phyloP scores from a whole-genome alignment of 2,888 invertebrate species.

The Steinernema scapterisci region DNA sequence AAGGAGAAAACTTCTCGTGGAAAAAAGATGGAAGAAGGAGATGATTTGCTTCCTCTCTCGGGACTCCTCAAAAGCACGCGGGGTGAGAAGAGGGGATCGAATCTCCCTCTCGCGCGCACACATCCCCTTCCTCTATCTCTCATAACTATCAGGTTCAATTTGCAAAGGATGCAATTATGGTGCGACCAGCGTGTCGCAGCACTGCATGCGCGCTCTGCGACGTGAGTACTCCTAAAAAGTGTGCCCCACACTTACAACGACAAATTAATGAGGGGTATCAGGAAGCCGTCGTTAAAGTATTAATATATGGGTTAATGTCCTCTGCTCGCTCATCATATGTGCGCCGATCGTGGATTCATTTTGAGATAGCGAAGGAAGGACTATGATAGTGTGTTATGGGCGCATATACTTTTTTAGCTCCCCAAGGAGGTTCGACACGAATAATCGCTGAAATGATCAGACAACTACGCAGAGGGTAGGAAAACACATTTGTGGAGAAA shows the following conservation, averaged over 20 bases:
- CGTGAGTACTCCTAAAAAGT: no score
- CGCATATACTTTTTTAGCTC: no score
- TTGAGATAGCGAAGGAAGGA: no score
- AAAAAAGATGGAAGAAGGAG: background rate
- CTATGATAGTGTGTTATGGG: no score
- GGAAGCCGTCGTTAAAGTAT: background rate
- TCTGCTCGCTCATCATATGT: no score
- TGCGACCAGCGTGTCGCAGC: background rate
- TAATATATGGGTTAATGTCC: no score
- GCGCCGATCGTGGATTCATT: no score
- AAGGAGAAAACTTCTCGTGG: background rate
- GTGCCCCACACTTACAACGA: background rate
- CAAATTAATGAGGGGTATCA: conserved; percentile 8
- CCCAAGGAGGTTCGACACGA: no score
- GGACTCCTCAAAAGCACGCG: background rate
- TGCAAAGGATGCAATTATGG: conserved; percentile 20
- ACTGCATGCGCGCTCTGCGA: no score
- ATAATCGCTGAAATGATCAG: no score
- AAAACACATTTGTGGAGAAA: no score
- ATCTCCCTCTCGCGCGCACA: background rate
- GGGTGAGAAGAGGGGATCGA: background rate
- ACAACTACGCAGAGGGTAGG: no score
- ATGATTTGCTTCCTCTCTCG: conserved; percentile 4
- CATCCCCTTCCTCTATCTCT: background rate
- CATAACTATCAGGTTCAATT: conserved; percentile 30